Conservation (phyloP, 2,113 vertebrate genomes). For the Osmerus eperlanus region DNA sequence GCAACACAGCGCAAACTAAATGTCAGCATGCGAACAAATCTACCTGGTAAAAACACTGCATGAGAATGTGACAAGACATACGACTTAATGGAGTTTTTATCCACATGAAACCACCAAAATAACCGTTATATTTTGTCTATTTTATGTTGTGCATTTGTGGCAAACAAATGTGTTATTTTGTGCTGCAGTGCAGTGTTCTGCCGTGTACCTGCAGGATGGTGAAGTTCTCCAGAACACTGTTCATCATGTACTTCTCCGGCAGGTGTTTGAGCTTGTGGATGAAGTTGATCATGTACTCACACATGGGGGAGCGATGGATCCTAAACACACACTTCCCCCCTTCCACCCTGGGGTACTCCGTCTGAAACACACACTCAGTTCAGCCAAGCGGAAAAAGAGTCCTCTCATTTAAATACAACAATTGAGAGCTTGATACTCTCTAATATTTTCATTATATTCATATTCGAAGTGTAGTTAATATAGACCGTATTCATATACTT, state of each 20-base stretch:
- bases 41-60: too few relatives aligned
- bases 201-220: constrained; percentile 90
- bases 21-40: background rate
- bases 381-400: background rate
- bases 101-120: too few relatives aligned
- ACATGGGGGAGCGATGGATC: constrained; percentile 97
- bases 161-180: background rate
- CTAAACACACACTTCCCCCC: constrained; percentile 91
- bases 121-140: too few relatives aligned
- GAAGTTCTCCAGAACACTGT: constrained; percentile 99
- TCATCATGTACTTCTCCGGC: constrained; percentile 99
- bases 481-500: too few relatives aligned
- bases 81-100: too few relatives aligned
- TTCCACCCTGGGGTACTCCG: constrained; percentile 88
- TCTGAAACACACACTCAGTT: constrained; percentile 65
- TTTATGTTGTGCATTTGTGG: background rate
- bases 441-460: too few relatives aligned
- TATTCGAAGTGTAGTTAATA: too few relatives aligned
- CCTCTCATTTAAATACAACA: background rate
- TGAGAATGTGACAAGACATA: too few relatives aligned
- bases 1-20: background rate
- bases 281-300: constrained; percentile 99
- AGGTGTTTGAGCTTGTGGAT: constrained; percentile 99
- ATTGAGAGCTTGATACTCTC: too few relatives aligned
- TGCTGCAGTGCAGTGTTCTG: background rate